These are phyloP conservation scores for Hippocampus mohnikei DNA, from an alignment of 2,113 vertebrate species.

Conservation along the genomic window DNA sequence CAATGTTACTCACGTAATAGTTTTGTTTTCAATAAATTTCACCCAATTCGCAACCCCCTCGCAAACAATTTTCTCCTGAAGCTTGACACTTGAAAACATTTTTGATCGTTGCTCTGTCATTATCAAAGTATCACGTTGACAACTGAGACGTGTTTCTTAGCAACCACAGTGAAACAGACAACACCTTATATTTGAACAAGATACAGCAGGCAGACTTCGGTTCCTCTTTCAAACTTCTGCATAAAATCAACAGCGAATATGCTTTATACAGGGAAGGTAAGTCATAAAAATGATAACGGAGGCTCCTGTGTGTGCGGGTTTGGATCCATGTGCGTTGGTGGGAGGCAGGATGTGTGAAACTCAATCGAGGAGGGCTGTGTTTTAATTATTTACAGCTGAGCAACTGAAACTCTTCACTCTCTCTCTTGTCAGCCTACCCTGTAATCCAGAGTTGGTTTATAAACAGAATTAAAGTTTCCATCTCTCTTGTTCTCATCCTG, in stretches of 20 bases:
- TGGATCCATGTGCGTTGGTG: constrained; percentile 16
- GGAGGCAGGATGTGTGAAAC: constrained; percentile 9
- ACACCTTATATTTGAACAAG: constrained; percentile 51
- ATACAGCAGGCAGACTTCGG: constrained; percentile 32
- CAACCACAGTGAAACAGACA: constrained; percentile 3
- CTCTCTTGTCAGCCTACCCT: constrained; percentile 49
- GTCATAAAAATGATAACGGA: constrained; percentile 59
- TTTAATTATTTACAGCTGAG: constrained; percentile 79
- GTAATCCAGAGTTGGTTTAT: constrained; percentile 73
- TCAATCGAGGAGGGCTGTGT: constrained; percentile 37
- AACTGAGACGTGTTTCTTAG: background rate
- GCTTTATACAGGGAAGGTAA: constrained; percentile 46
- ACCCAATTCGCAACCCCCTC: background rate
- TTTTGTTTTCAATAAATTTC: background rate
- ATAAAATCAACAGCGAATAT: constrained; percentile 54
- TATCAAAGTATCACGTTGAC: background rate
- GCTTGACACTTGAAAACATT: background rate
- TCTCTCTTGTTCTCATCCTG: constrained; percentile 59
- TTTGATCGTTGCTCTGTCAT: background rate
- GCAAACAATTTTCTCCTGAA: background rate
- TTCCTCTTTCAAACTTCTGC: constrained; percentile 32
- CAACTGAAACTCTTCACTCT: constrained; percentile 43
- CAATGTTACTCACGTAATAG: background rate
- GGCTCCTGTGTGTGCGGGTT: constrained; percentile 35
- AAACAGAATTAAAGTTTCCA: constrained; percentile 75